Conservation (phyloP, 2,888 invertebrate genomes). For the Hesperia comma region DNA sequence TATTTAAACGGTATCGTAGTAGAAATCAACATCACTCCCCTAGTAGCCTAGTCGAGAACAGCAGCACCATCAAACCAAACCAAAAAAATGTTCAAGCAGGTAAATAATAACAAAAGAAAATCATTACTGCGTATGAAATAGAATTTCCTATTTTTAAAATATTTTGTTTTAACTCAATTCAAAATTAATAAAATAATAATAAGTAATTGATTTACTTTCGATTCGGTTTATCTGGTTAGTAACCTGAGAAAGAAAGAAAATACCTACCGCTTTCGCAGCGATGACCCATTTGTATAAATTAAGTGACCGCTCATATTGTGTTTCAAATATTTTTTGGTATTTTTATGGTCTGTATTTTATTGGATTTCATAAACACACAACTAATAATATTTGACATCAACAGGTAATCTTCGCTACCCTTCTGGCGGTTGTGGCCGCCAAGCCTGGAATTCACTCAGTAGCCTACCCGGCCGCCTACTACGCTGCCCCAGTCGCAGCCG, state of each 20-base stretch:
- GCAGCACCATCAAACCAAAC: constrained; percentile 51
- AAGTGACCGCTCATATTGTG: too few relatives aligned
- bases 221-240: too few relatives aligned
- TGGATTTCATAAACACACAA: background rate
- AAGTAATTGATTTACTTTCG: too few relatives aligned
- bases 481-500: constrained; percentile 61
- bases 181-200: too few relatives aligned
- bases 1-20: constrained; percentile 63
- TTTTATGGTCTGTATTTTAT: too few relatives aligned
- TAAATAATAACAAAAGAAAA: constrained; percentile 47
- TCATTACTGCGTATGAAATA: background rate
- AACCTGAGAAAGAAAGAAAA: too few relatives aligned
- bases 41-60: constrained; percentile 48
- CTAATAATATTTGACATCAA: background rate
- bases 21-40: constrained; percentile 54
- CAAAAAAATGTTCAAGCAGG: constrained; percentile 79
- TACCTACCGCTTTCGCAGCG: too few relatives aligned
- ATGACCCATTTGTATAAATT: too few relatives aligned
- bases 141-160: too few relatives aligned
- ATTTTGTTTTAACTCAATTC: too few relatives aligned
- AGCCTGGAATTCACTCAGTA: constrained; percentile 70
- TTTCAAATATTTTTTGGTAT: too few relatives aligned
- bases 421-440: constrained; percentile 68
- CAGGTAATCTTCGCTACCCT: constrained; percentile 70
- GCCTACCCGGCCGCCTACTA: constrained; percentile 56